Percentiles rank a stretch among this genome's conserved stretches.
Evolutionary conservation across 2,797 vertebrate species (phyloP).

Genomic region (Chaetophractus vellerosus): DNA sequence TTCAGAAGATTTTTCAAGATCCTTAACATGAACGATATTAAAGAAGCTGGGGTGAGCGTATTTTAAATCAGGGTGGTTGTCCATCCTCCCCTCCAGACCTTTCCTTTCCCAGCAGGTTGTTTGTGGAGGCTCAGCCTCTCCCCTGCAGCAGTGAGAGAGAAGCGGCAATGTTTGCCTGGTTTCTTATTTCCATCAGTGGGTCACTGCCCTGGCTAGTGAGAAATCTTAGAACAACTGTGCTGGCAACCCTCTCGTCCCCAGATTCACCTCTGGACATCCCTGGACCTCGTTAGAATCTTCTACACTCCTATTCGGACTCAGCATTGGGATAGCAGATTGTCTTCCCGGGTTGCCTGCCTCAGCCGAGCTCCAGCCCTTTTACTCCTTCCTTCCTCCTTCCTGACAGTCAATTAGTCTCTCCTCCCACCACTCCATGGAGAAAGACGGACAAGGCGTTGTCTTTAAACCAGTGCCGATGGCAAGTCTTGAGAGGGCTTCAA

Average conservation of each 20-base stretch:
- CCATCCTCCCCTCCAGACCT: neutral
- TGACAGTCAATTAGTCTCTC: too few relatives aligned
- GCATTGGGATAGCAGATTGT: neutral
- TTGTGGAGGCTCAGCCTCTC: neutral
- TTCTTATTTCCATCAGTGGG: neutral
- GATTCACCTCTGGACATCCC: neutral
- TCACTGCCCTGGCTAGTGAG: neutral
- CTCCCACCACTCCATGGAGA: too few relatives aligned
- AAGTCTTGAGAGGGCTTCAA: too few relatives aligned
- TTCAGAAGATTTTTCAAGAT: neutral
- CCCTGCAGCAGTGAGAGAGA: neutral
- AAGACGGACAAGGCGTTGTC: too few relatives aligned
- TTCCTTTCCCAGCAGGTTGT: neutral
- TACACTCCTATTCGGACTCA: neutral
- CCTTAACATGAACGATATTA: neutral
- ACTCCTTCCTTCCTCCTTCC: too few relatives aligned
- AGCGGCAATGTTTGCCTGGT: too few relatives aligned
- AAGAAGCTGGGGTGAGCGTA: neutral
- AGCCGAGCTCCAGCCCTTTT: too few relatives aligned
- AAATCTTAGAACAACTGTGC: neutral
- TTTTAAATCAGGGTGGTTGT: neutral
- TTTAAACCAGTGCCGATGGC: too few relatives aligned
- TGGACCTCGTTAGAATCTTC: neutral
- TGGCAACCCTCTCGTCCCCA: neutral
- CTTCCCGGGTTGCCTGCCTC: neutral